A percentile compares a stretch with the other conserved stretches of the same genome.
Evolutionary conservation across 2,113 vertebrate species (phyloP).

Genomic region (Gallinago undulata): DNA sequence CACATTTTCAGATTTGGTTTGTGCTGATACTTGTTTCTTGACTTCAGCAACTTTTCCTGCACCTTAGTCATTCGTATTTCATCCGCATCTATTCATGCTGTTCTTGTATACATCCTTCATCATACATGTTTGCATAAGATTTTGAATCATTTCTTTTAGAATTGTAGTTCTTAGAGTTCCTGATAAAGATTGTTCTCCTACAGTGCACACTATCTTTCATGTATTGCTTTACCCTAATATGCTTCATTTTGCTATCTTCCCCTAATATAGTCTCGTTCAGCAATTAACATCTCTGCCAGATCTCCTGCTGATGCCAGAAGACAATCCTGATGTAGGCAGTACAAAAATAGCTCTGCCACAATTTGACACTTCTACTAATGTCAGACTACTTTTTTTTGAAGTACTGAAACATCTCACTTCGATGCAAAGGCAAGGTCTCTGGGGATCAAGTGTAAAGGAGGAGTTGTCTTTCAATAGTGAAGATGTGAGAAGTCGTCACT

Average conservation of each 20-base stretch:
- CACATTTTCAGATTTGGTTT: neutral
- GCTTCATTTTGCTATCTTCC: neutral
- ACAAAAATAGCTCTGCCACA: constrained; percentile 13
- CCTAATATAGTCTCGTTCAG: neutral
- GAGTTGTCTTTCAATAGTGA: neutral
- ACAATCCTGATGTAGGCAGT: neutral
- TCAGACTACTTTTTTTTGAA: constrained; percentile 20
- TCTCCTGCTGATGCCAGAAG: neutral
- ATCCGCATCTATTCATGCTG: neutral
- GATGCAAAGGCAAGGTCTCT: neutral
- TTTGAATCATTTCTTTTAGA: neutral
- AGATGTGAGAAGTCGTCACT: neutral
- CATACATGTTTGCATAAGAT: neutral
- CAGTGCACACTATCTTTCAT: neutral
- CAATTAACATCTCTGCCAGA: neutral
- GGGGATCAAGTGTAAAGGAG: neutral
- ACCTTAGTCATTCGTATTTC: neutral
- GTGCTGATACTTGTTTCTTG: neutral
- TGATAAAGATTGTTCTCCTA: neutral
- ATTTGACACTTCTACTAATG: neutral
- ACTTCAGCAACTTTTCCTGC: neutral
- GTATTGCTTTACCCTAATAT: neutral
- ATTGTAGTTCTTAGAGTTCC: neutral
- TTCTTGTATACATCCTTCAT: neutral
- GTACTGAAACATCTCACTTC: neutral